Evolutionary conservation across 1,140 invertebrate genomes (phyloP).

Genomic region (Pogonognathellus flavescens): DNA sequence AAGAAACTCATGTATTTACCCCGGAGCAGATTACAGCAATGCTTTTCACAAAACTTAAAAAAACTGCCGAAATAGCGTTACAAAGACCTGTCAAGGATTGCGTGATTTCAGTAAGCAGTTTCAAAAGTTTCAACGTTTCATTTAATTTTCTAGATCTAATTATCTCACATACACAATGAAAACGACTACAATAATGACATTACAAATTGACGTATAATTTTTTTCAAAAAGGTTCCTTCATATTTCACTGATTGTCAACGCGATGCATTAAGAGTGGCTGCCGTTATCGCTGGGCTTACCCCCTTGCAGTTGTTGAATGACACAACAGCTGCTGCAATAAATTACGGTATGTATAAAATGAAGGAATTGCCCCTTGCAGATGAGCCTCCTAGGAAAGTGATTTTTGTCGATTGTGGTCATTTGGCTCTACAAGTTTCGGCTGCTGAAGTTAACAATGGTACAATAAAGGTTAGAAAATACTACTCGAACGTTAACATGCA

Average conservation of each 20-base stretch:
- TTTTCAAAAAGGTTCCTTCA: constrained; percentile 78
- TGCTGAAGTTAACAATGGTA: constrained; percentile 94
- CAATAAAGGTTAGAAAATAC: constrained; percentile 90
- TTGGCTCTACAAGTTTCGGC: constrained; percentile 86
- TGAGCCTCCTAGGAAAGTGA: constrained; percentile 88
- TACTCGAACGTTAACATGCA: too few relatives aligned
- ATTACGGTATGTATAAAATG: constrained; percentile 95
- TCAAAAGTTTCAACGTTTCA: too few relatives aligned
- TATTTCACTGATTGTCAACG: constrained; percentile 96
- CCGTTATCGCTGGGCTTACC: constrained; percentile 89
- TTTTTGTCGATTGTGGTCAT: constrained; percentile 94
- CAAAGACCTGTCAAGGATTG: constrained; percentile 95
- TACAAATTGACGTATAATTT: too few relatives aligned
- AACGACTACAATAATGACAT: too few relatives aligned
- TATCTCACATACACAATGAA: too few relatives aligned
- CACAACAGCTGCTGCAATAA: constrained; percentile 93
- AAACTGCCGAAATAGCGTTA: constrained; percentile 87
- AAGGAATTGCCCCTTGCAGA: constrained; percentile 90
- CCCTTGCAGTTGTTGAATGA: constrained; percentile 96
- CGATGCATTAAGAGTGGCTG: constrained; percentile 90
- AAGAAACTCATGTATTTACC: constrained; percentile 86
- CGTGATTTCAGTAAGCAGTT: constrained; percentile 88
- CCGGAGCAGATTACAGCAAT: constrained; percentile 97
- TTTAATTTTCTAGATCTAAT: too few relatives aligned
- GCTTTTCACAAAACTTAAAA: constrained; percentile 97